Base-by-base conservation (phyloP, 2,113 vertebrate genomes). In the Gadus macrocephalus region DNA sequence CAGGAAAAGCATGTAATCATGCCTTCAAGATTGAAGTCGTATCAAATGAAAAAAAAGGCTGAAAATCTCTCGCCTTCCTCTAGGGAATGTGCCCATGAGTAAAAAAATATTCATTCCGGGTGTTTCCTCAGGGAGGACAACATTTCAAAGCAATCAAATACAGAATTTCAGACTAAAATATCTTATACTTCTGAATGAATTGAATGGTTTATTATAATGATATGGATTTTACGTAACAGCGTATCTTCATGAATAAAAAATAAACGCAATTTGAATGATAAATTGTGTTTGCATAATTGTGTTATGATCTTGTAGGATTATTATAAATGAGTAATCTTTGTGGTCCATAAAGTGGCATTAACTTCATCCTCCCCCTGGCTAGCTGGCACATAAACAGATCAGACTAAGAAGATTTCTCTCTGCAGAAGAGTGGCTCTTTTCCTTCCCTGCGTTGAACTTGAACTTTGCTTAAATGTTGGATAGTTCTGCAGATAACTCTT, bases 321-420 rank as follows among this genome's bases (percentile, higher is more conserved):
- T 25, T 62, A 22, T 27, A 25, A 62, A 22, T 62, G 61, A 62
- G 14, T 17, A 14, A 56, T 68, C 19, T 77, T 61, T 68, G 68
- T 64, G 63, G 64, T 72, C 63, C 14, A 20, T n/a, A 53, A 75
- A 72, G 66, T 64, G 35, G 71, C 63, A 28, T 15, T 61, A 67
- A 68, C 62, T 71, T 82, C 68, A 66, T 71, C 78, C 77, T 80
- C 67, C 70, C 65, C 62, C 64, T 64, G 87, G 87, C 84, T 78
- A 28, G 20, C 67, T 78, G 84, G 85, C 87, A 90, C 79, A 78
- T 81, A 64, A 67, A 63, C 81, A 85, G 84, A 88, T 87, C 76
- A 89, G 71, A 66, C 77, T 87, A 85, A 90, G 88, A 83, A 82
- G 85, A 86, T 88, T 88, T 86, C 74, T 72, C 58, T 70, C 69